Conservation (phyloP, 1,140 invertebrate species). For the Stratiolaelaps scimitus region DNA sequence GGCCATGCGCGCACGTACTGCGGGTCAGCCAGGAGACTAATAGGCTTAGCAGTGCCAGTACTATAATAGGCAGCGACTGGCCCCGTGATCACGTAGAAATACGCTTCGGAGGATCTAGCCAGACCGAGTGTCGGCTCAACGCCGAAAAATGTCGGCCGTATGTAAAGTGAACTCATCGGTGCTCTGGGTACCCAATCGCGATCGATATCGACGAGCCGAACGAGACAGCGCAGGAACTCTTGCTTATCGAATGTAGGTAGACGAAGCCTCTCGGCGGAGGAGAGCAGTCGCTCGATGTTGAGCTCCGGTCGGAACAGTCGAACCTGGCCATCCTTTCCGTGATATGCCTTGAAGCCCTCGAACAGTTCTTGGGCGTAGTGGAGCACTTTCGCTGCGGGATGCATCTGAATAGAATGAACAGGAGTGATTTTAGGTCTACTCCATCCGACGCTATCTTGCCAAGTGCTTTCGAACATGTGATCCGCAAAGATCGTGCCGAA, state of each 20-base stretch:
- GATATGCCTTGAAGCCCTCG: conserved; percentile 95
- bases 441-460: not conserved
- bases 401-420: not conserved
- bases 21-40: conserved; percentile 66
- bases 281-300: conserved; percentile 86
- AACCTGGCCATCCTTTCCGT: conserved; percentile 78
- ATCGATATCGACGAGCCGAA: conserved; percentile 75
- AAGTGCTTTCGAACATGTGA: conserved; percentile 23
- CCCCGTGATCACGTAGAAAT: conserved; percentile 77
- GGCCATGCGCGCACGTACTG: conserved; percentile 77
- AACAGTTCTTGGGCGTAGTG: conserved; percentile 92
- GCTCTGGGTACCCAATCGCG: conserved; percentile 93
- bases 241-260: conserved; percentile 74
- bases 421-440: not conserved
- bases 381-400: conserved; percentile 71
- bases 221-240: conserved; percentile 75
- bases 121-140: conserved; percentile 94
- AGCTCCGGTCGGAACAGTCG: conserved; percentile 84
- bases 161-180: conserved; percentile 72
- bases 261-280: conserved; percentile 64
- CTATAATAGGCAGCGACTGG: conserved; percentile 85
- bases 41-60: conserved; percentile 56
- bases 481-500: conserved; percentile 14
- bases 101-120: conserved; percentile 60
- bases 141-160: conserved; percentile 89